Conservation (phyloP, 2,797 vertebrate species). For the Pipistrellus nathusii region DNA sequence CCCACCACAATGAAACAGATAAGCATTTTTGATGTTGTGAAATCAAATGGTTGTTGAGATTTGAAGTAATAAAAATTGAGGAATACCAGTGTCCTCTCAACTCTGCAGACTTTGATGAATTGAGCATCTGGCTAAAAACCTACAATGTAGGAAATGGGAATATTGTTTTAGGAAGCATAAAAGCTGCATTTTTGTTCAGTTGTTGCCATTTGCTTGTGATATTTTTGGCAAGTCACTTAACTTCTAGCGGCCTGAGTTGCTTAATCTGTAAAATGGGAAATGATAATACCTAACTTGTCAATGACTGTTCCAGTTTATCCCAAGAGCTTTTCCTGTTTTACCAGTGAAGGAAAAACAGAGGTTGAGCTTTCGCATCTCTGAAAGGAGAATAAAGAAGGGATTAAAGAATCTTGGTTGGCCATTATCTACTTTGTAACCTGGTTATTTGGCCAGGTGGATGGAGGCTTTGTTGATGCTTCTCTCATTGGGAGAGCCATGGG, state of each 20-base stretch:
- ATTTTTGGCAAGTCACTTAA: background rate
- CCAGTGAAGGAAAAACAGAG: background rate
- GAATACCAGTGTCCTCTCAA: background rate
- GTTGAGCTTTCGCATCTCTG: background rate
- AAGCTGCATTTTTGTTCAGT: background rate
- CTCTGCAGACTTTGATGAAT: background rate
- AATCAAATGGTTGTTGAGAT: constrained; percentile 45
- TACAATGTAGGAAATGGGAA: background rate
- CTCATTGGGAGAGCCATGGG: background rate
- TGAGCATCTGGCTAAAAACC: background rate
- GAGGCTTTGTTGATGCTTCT: background rate
- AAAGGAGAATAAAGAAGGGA: background rate
- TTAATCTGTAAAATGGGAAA: constrained; percentile 15
- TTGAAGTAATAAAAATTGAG: constrained; percentile 27
- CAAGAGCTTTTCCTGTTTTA: background rate
- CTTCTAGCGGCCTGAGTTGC: background rate
- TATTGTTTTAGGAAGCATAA: background rate
- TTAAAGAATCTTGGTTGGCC: background rate
- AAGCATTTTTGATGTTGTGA: constrained; percentile 46
- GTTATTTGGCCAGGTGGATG: background rate
- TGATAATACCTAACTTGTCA: background rate
- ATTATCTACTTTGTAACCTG: background rate
- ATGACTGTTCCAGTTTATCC: background rate
- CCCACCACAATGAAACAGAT: background rate
- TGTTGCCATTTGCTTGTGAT: background rate